These are phyloP conservation scores for Uropetala carovei DNA, from an alignment of 2,888 invertebrate genomes.

Conservation along the genomic window DNA sequence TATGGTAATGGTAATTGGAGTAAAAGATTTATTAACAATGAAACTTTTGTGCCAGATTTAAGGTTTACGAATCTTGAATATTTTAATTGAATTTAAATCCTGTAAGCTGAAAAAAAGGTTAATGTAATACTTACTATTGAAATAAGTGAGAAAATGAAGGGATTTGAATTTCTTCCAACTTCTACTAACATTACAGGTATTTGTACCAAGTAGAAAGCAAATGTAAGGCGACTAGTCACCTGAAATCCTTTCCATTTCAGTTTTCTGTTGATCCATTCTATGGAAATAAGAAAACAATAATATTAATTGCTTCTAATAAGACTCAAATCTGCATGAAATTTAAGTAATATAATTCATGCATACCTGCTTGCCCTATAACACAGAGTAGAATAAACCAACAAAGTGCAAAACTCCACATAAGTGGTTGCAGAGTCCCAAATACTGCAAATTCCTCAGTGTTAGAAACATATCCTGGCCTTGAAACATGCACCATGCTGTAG, in stretches of 20 bases:
- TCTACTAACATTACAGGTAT: slow-evolving; percentile 64
- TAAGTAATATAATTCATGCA: background rate
- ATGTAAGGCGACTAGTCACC: slow-evolving; percentile 65
- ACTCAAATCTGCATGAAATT: background rate
- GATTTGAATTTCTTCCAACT: slow-evolving; percentile 10
- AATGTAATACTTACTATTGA: slow-evolving; percentile 39
- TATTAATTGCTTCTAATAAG: background rate
- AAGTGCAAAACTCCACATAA: slow-evolving; percentile 65
- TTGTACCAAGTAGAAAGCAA: slow-evolving; percentile 66
- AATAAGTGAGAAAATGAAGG: background rate
- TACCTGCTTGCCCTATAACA: slow-evolving; percentile 64
- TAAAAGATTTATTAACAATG: too few species aligned
- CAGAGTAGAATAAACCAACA: slow-evolving; percentile 66
- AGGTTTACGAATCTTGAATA: background rate
- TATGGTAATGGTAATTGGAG: too few species aligned
- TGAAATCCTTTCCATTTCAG: slow-evolving; percentile 66
- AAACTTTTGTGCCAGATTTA: background rate
- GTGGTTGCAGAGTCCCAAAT: slow-evolving; percentile 65
- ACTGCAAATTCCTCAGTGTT: slow-evolving; percentile 53
- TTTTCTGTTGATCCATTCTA: slow-evolving; percentile 58
- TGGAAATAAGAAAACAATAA: background rate
- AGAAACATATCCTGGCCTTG: slow-evolving; percentile 60
- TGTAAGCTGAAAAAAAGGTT: background rate
- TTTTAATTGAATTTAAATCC: background rate
- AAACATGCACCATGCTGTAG: slow-evolving; percentile 42